Evolutionary conservation across 2,113 vertebrate species (phyloP).

Genomic region (Sitta europaea): DNA sequence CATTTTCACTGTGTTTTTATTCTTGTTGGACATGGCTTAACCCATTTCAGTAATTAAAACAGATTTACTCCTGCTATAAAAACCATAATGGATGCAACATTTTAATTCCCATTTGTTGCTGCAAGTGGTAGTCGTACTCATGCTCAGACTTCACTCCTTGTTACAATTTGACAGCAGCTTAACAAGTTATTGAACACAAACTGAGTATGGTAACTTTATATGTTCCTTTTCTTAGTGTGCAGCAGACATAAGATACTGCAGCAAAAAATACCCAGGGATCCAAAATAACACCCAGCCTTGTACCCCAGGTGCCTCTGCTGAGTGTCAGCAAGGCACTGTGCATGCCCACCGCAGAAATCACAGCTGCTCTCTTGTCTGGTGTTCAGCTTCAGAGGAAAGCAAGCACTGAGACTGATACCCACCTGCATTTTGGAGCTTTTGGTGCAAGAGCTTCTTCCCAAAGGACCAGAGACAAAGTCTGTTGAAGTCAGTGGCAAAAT

Average conservation of each 20-base stretch:
- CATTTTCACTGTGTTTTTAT: neutral
- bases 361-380: neutral
- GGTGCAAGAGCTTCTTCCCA: neutral
- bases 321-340: neutral
- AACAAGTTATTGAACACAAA: neutral
- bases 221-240: neutral
- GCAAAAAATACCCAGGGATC: neutral
- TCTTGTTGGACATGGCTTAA: neutral
- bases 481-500: neutral
- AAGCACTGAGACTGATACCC: neutral
- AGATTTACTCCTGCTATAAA: neutral
- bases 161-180: neutral
- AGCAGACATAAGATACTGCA: neutral
- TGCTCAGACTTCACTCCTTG: neutral
- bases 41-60: conserved; percentile 27
- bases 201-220: neutral
- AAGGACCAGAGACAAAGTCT: neutral
- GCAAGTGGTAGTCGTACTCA: neutral
- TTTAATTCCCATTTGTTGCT: neutral
- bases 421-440: neutral
- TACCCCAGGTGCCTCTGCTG: neutral
- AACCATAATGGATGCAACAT: neutral
- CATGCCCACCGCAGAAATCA: neutral
- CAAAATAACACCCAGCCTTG: neutral
- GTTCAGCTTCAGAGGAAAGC: neutral